A percentile compares a stretch with the other conserved stretches of the same genome.
These are phyloP conservation scores for Hypanus sabinus DNA, from an alignment of 2,113 vertebrate species.

Conservation along the genomic window DNA sequence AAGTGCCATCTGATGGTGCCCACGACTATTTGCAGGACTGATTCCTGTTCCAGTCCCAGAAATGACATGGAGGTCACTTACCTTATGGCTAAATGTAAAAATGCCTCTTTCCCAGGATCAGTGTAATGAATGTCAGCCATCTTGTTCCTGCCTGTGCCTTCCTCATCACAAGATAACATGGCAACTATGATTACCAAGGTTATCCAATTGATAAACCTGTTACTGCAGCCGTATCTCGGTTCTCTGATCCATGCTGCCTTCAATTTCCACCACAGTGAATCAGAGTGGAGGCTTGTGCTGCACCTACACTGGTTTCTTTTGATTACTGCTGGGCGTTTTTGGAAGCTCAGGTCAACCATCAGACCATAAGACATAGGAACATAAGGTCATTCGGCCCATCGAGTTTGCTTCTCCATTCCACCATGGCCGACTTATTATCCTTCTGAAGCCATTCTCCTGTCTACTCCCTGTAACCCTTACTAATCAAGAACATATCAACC, in stretches of 20 bases:
- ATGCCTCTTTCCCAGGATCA: neutral
- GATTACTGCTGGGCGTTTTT: neutral
- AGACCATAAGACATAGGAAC: too few species aligned
- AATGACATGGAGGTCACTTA: neutral
- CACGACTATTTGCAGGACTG: neutral
- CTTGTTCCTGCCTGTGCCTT: neutral
- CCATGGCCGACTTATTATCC: too few species aligned
- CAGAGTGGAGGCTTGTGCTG: neutral
- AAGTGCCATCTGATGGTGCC: neutral
- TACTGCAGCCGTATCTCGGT: neutral
- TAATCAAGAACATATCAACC: too few species aligned
- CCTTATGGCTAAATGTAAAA: neutral
- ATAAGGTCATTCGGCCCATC: too few species aligned
- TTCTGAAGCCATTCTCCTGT: too few species aligned
- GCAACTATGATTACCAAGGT: neutral
- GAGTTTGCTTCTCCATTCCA: too few species aligned
- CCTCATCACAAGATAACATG: neutral
- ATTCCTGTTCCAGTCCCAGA: neutral
- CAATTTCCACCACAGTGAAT: neutral
- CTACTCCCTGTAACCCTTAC: too few species aligned
- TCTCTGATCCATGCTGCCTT: neutral
- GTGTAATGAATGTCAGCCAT: neutral
- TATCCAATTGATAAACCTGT: neutral
- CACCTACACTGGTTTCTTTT: neutral
- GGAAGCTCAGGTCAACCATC: neutral